These are phyloP conservation scores for Falco biarmicus DNA, from an alignment of 2,797 vertebrate species.

Conservation along the genomic window DNA sequence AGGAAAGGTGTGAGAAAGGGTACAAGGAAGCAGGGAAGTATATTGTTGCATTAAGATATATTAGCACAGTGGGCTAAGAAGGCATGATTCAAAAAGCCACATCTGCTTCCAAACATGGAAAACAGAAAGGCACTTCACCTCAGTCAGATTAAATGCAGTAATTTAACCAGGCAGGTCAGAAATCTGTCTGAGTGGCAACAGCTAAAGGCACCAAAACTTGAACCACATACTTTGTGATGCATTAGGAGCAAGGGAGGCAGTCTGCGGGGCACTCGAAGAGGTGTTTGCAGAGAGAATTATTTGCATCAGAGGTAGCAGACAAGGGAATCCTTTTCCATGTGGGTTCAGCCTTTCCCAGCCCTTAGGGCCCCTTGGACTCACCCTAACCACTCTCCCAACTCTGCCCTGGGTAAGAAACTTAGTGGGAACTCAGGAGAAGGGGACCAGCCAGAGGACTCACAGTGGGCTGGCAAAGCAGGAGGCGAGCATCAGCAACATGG, in stretches of 20 bases:
- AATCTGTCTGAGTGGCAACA: background rate
- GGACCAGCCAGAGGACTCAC: slow-evolving; percentile 73
- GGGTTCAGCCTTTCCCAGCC: background rate
- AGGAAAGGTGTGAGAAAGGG: background rate
- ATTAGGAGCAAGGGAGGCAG: background rate
- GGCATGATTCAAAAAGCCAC: background rate
- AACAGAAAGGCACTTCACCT: background rate
- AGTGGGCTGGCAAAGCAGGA: slow-evolving; percentile 75
- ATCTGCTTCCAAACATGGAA: background rate
- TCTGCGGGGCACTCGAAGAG: background rate
- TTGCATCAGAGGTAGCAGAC: background rate
- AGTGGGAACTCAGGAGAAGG: background rate
- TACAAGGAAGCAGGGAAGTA: background rate
- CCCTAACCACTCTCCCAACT: background rate
- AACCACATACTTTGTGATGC: background rate
- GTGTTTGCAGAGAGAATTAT: background rate
- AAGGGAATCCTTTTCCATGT: background rate
- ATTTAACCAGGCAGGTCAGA: background rate
- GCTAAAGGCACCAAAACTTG: background rate
- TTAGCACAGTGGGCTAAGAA: background rate
- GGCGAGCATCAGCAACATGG: slow-evolving; percentile 68
- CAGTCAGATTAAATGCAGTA: background rate
- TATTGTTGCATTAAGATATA: background rate
- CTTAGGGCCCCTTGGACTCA: background rate
- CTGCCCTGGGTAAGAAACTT: background rate